Base-by-base conservation (phyloP, 2,888 invertebrate genomes). In the Acronicta alni region DNA sequence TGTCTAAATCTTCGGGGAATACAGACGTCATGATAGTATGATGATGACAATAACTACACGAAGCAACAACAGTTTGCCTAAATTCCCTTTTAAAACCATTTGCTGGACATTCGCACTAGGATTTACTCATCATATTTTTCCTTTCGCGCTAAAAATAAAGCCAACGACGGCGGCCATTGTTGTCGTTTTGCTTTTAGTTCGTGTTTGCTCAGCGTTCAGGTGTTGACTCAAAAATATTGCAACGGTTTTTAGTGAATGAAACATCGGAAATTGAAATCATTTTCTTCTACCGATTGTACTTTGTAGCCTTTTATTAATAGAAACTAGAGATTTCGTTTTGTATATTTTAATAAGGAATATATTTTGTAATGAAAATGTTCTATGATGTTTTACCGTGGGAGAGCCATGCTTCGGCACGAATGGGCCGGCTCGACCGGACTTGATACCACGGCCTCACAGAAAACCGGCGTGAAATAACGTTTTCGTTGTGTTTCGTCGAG, bases 151-250 rank as follows among this genome's bases (percentile, higher is more conserved):
- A 77, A 81, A 83, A 83, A 82, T 80, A 78, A 82, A 75, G 72
- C 72, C 59, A 52, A 58, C 73, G 65, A 56, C 52, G 60, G 53
- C 62, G 52, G 73, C 74, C 62, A 75, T 82, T 82, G 77, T 78
- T 72, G 65, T 76, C 48, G 68, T 77, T 81, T 79, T 79, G 59
- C 73, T 79, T 77, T 78, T 76, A 71, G 70, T 81, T 77, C 67
- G 35, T 79, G 75, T 82, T 81, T 79, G 79, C 72, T 64, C 77
- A 74, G 57, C 76, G 75, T 78, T 78, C 81, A 84, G 86, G 86
- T 87, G 85, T 85, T 85, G 83, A 80, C 80, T 82, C 72, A 79
- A 83, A 86, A 86, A 86, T 86, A 85, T 85, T 84, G 84, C 82
- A 77, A 78, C 64, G 67, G 72, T 77, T 83, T 84, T 80, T 78